Evolutionary conservation across 2,888 invertebrate species (phyloP).

Genomic region (Sinohyriopsis cumingii): DNA sequence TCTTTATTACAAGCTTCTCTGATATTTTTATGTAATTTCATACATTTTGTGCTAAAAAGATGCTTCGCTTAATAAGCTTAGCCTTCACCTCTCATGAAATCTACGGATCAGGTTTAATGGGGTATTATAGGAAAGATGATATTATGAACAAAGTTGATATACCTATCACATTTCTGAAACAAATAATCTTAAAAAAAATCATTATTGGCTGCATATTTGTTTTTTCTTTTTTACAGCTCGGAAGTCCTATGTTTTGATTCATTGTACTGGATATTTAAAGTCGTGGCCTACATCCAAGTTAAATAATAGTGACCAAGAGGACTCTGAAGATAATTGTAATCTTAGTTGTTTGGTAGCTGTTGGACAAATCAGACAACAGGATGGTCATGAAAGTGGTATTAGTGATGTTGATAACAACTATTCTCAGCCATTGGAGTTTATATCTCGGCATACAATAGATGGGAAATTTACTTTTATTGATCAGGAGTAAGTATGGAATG

Average conservation of each 20-base stretch:
- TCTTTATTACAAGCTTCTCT: no score
- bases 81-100: no score
- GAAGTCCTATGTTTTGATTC: constrained; percentile 87
- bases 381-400: constrained; percentile 9
- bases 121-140: neutral
- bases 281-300: constrained; percentile 90
- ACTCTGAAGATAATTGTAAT: constrained; percentile 79
- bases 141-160: neutral
- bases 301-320: constrained; percentile 80
- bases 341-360: constrained; percentile 92
- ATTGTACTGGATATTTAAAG: constrained; percentile 94
- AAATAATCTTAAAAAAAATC: neutral
- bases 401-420: constrained; percentile 71
- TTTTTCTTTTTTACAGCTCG: constrained; percentile 76
- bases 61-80: no score
- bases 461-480: constrained; percentile 95
- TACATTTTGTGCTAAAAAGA: no score
- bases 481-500: constrained; percentile 80
- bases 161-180: neutral
- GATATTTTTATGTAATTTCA: no score
- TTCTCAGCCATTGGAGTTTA: constrained; percentile 75
- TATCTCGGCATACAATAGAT: constrained; percentile 89
- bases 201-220: neutral
- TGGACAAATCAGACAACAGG: constrained; percentile 77
- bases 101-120: neutral